Conservation (phyloP, 2,113 vertebrate genomes). For the Antechinus flavipes region DNA sequence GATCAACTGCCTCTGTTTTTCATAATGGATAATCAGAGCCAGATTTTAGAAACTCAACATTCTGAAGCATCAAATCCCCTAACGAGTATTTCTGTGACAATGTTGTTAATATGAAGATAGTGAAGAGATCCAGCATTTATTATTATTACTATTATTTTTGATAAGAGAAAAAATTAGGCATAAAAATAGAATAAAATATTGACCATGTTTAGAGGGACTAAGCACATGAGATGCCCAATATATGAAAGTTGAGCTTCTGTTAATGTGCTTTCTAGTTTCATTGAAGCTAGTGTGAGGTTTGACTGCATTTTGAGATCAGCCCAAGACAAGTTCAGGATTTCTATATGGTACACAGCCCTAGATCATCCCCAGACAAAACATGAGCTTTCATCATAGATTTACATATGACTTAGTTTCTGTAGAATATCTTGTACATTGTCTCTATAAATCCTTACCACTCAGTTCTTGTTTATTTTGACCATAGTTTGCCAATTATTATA, state of each 20-base stretch:
- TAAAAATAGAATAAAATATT: conserved; percentile 37
- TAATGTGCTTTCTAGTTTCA: background rate
- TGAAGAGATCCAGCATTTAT: background rate
- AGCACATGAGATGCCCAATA: background rate
- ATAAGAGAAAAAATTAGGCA: background rate
- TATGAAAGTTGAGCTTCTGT: background rate
- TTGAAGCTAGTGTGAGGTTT: background rate
- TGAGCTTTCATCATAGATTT: background rate
- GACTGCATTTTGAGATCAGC: background rate
- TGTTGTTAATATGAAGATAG: background rate
- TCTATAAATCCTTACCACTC: conserved; percentile 14
- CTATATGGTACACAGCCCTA: background rate
- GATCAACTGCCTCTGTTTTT: conserved; percentile 2
- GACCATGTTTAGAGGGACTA: background rate
- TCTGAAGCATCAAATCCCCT: conserved; percentile 16
- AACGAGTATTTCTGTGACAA: conserved; percentile 9
- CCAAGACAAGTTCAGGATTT: background rate
- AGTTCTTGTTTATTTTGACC: conserved; percentile 7
- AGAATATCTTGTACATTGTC: background rate
- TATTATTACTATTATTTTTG: background rate
- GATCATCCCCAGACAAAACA: background rate
- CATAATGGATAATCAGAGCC: conserved; percentile 17
- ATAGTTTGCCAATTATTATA: background rate
- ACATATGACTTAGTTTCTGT: background rate
- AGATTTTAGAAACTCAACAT: conserved; percentile 16